Percentiles rank a stretch among this genome's conserved stretches.
These are phyloP conservation scores for Philopedon plagiatum DNA, from an alignment of 2,888 invertebrate species.

Conservation along the genomic window DNA sequence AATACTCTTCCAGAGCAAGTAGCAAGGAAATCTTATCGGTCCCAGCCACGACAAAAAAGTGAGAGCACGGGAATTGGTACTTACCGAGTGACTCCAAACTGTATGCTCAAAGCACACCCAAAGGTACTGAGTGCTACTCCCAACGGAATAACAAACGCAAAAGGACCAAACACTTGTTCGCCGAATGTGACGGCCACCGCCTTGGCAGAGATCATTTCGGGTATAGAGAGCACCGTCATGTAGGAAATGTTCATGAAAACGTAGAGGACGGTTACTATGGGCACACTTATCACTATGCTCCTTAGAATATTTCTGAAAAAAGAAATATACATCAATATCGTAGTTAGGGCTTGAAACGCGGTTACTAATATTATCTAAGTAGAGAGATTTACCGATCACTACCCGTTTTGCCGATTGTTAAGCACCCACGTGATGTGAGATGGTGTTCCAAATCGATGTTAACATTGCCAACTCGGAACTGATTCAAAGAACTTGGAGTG, in stretches of 20 bases:
- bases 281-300: conserved; percentile 86
- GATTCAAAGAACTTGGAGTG: too few relatives aligned
- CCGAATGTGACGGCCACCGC: conserved; percentile 88
- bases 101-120: conserved; percentile 84
- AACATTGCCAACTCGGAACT: too few relatives aligned
- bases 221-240: conserved; percentile 82
- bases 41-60: too few relatives aligned
- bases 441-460: too few relatives aligned
- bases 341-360: too few relatives aligned
- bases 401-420: too few relatives aligned
- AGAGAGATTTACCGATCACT: too few relatives aligned
- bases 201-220: conserved; percentile 80
- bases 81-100: conserved; percentile 82
- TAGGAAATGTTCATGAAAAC: conserved; percentile 91
- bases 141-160: conserved; percentile 79
- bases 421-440: too few relatives aligned
- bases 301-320: conserved; percentile 81
- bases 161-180: conserved; percentile 75
- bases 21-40: too few relatives aligned
- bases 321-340: background rate
- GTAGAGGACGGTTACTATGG: conserved; percentile 84
- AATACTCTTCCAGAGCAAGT: too few relatives aligned
- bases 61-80: background rate
- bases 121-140: conserved; percentile 85
- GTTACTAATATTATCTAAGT: too few relatives aligned